phyloP scores from a whole-genome alignment of 2,888 invertebrate genomes.

The Lutraria lutraria region DNA sequence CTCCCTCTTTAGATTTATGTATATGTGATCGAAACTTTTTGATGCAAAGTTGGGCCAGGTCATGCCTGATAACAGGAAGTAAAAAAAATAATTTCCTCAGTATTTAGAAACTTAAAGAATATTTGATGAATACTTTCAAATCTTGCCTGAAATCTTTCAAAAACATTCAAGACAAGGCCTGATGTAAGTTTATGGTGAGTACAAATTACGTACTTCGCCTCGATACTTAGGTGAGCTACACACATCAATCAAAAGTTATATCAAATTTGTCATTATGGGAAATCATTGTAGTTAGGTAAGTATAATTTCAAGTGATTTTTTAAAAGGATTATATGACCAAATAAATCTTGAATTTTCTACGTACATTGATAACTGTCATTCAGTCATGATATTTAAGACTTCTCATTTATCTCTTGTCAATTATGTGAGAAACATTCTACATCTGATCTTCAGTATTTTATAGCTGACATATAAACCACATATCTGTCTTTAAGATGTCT shows the following conservation, averaged over 20 bases:
- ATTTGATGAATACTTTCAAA: not conserved
- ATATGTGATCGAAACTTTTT: too few species aligned
- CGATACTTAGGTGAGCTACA: not conserved
- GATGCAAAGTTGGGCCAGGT: too few species aligned
- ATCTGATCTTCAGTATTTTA: not conserved
- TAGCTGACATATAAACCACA: not conserved
- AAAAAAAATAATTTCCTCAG: too few species aligned
- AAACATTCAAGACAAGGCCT: not conserved
- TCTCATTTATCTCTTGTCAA: not conserved
- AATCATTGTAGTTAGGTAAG: not conserved
- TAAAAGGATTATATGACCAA: conserved; percentile 15
- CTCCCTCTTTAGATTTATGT: too few species aligned
- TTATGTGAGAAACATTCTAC: not conserved
- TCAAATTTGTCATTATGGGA: not conserved
- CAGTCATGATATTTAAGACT: not conserved
- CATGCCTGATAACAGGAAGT: too few species aligned
- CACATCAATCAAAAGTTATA: not conserved
- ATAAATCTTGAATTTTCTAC: not conserved
- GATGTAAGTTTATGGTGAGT: not conserved
- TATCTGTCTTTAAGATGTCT: not conserved
- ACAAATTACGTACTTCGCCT: not conserved
- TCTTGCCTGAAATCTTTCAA: not conserved
- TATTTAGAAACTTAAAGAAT: not conserved
- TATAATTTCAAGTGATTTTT: conserved; percentile 27
- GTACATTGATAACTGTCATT: not conserved